phyloP scores from a whole-genome alignment of 2,888 invertebrate species.

The Folsomia candida region DNA sequence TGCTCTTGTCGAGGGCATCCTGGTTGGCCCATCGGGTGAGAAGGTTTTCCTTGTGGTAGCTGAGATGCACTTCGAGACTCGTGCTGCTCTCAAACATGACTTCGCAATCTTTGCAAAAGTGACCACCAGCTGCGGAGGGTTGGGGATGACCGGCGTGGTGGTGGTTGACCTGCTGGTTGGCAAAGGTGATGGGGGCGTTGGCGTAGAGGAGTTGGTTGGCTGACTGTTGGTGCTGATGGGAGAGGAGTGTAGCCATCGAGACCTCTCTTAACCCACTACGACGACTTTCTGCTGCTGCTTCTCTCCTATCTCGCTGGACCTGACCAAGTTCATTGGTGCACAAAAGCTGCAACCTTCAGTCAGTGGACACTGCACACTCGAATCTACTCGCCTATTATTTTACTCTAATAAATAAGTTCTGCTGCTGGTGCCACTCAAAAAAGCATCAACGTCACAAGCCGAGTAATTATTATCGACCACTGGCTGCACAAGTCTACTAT shows the following conservation, averaged over 20 bases:
- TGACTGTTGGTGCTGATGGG: constrained; percentile 55
- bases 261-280: too few relatives aligned
- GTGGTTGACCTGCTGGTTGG: constrained; percentile 34
- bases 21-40: constrained; percentile 69
- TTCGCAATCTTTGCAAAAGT: constrained; percentile 72
- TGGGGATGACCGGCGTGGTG: constrained; percentile 37
- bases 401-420: too few relatives aligned
- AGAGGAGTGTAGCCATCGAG: constrained; percentile 60
- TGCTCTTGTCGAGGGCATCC: constrained; percentile 31
- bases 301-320: too few relatives aligned
- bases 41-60: constrained; percentile 75
- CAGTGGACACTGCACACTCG: too few relatives aligned
- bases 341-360: too few relatives aligned
- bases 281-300: too few relatives aligned
- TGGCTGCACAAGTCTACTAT: too few relatives aligned
- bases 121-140: constrained; percentile 53
- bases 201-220: neutral
- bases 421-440: too few relatives aligned
- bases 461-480: too few relatives aligned
- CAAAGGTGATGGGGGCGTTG: constrained; percentile 49
- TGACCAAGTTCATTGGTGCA: too few relatives aligned
- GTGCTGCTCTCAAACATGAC: constrained; percentile 71
- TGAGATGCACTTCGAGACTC: constrained; percentile 74
- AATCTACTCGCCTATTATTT: too few relatives aligned
- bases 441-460: too few relatives aligned